Conservation (phyloP, 1,140 invertebrate genomes). For the Mizuhopecten yessoensis region DNA sequence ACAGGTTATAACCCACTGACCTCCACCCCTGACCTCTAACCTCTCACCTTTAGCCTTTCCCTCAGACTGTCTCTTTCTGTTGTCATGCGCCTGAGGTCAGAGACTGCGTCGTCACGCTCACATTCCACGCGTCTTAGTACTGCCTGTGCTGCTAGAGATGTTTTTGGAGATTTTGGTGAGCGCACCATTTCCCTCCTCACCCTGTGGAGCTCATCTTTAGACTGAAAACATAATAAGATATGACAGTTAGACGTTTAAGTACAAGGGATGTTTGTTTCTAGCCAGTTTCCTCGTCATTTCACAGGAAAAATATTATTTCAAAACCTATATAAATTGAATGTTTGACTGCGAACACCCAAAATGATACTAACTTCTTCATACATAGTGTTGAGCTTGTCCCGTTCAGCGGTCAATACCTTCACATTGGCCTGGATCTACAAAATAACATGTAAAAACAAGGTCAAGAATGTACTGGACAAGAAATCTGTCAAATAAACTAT, state of each 20-base stretch:
- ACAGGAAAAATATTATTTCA: no score
- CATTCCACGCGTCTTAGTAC: slow-evolving; percentile 82
- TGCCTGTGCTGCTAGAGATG: slow-evolving; percentile 82
- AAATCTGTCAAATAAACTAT: neutral
- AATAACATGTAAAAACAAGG: slow-evolving; percentile 40
- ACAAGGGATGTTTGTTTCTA: neutral
- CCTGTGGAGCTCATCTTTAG: slow-evolving; percentile 80
- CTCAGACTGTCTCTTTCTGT: slow-evolving; percentile 82
- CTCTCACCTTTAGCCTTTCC: slow-evolving; percentile 80
- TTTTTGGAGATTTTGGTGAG: slow-evolving; percentile 81
- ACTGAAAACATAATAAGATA: slow-evolving; percentile 67
- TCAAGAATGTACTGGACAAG: neutral
- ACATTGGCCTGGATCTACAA: slow-evolving; percentile 83
- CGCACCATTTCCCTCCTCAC: slow-evolving; percentile 79
- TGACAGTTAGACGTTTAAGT: neutral
- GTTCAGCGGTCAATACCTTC: slow-evolving; percentile 81
- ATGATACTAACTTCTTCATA: slow-evolving; percentile 80
- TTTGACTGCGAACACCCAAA: neutral
- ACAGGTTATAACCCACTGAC: neutral
- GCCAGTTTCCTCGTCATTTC: no score
- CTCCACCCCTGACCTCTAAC: neutral
- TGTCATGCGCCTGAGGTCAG: slow-evolving; percentile 79
- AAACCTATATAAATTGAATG: no score
- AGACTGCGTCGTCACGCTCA: slow-evolving; percentile 81
- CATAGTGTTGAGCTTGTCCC: slow-evolving; percentile 82